Conservation (phyloP, 2,888 invertebrate genomes). For the Sphaerophoria taeniata region DNA sequence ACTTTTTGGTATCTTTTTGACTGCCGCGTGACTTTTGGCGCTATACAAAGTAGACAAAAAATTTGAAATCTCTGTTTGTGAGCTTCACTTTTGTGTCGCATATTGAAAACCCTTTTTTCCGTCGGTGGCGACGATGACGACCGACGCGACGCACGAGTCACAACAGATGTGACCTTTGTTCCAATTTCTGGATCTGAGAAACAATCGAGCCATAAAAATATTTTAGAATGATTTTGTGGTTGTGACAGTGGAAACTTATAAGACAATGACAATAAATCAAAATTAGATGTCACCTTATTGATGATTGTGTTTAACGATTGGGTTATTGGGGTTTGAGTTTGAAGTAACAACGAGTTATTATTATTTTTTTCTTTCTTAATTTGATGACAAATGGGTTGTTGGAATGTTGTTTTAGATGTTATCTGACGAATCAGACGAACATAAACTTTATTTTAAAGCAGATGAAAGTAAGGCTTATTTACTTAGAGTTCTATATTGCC, state of each 20-base stretch:
- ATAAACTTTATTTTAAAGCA: too few species aligned
- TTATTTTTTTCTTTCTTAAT: slow-evolving; percentile 16
- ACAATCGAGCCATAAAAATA: slow-evolving; percentile 21
- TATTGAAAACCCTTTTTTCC: neutral
- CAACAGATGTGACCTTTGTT: slow-evolving; percentile 67
- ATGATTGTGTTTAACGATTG: slow-evolving; percentile 24
- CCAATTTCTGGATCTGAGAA: slow-evolving; percentile 57
- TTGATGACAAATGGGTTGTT: slow-evolving; percentile 62
- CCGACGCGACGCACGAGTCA: slow-evolving; percentile 66
- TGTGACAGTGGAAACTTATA: slow-evolving; percentile 26
- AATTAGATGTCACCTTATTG: slow-evolving; percentile 56
- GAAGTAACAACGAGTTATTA: slow-evolving; percentile 18
- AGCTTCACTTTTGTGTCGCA: neutral
- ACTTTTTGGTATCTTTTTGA: slow-evolving; percentile 69
- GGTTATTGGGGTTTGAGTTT: slow-evolving; percentile 38
- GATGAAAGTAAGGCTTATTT: too few species aligned
- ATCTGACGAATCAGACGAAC: slow-evolving; percentile 20
- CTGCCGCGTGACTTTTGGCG: slow-evolving; percentile 75
- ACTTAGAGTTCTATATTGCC: too few species aligned
- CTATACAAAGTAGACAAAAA: slow-evolving; percentile 32
- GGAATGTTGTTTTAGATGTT: slow-evolving; percentile 39
- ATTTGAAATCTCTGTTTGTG: slow-evolving; percentile 44
- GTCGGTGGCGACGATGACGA: slow-evolving; percentile 14
- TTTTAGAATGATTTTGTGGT: neutral
- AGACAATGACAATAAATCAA: slow-evolving; percentile 67